Percentiles rank a stretch among this genome's conserved stretches.
These are phyloP conservation scores for Falco peregrinus DNA, from an alignment of 2,797 vertebrate species.

Conservation along the genomic window DNA sequence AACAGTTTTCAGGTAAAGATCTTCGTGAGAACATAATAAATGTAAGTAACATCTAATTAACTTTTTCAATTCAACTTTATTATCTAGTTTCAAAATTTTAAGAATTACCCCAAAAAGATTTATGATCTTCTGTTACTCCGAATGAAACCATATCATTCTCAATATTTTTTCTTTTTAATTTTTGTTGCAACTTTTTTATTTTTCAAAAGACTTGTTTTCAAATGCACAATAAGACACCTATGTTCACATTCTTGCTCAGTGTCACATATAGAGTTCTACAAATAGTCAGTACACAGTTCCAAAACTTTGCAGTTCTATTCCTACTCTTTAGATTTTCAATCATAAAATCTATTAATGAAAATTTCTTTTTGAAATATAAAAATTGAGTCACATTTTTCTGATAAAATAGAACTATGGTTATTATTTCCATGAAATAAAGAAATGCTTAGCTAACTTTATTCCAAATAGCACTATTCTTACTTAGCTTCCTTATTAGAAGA, in stretches of 20 bases:
- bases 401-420: not conserved
- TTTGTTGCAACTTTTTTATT: not conserved
- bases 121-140: not conserved
- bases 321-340: not conserved
- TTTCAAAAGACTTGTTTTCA: not conserved
- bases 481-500: not conserved
- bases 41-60: not conserved
- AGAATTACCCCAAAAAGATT: not conserved
- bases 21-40: not conserved
- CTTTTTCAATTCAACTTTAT: not conserved
- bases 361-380: not conserved
- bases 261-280: not conserved
- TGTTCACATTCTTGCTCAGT: not conserved
- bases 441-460: not conserved
- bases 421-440: not conserved
- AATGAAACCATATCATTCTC: not conserved
- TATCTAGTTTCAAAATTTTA: not conserved
- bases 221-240: not conserved
- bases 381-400: not conserved
- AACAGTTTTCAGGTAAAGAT: not conserved
- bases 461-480: not conserved
- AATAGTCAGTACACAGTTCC: not conserved
- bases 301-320: not conserved
- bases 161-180: not conserved
- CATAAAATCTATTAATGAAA: not conserved